phyloP scores from a whole-genome alignment of 1,140 invertebrate species.

The Mylabris phalerata region DNA sequence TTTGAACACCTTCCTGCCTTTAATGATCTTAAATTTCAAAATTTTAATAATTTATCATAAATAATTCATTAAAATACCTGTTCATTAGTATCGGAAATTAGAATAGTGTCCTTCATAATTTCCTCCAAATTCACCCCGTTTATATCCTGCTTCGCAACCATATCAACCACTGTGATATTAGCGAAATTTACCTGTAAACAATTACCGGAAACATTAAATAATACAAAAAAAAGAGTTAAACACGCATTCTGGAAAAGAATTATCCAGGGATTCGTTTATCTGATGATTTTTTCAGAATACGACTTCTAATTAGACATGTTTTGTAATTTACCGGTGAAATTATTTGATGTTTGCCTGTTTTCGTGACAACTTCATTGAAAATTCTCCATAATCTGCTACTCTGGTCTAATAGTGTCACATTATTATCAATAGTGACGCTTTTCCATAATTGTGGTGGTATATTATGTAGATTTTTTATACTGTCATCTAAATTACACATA shows the following conservation, averaged over 20 bases:
- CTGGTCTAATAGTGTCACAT: slow-evolving; percentile 24
- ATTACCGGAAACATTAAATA: no score
- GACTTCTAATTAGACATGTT: no score
- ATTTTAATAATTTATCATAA: no score
- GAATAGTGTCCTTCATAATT: slow-evolving; percentile 32
- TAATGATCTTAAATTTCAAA: slow-evolving; percentile 14
- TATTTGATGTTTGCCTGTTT: slow-evolving; percentile 8
- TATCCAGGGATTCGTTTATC: no score
- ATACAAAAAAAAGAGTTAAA: no score
- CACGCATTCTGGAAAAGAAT: no score
- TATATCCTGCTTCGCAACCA: slow-evolving; percentile 21
- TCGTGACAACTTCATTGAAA: slow-evolving; percentile 27
- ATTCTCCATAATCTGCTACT: slow-evolving; percentile 19
- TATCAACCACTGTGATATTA: slow-evolving; percentile 18
- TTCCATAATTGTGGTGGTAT: slow-evolving; percentile 22
- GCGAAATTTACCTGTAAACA: slow-evolving; percentile 17
- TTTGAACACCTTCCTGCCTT: slow-evolving; percentile 15
- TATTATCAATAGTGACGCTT: slow-evolving; percentile 20
- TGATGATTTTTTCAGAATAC: slow-evolving; percentile 5
- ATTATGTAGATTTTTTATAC: slow-evolving; percentile 22
- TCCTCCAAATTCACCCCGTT: slow-evolving; percentile 30
- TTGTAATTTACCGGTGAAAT: slow-evolving; percentile 12
- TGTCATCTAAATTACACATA: slow-evolving; percentile 24
- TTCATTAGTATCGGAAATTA: slow-evolving; percentile 22
- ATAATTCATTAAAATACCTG: slow-evolving; percentile 15